These are phyloP conservation scores for Stenotaenia linearis DNA, from an alignment of 2,888 invertebrate genomes.

Conservation along the genomic window DNA sequence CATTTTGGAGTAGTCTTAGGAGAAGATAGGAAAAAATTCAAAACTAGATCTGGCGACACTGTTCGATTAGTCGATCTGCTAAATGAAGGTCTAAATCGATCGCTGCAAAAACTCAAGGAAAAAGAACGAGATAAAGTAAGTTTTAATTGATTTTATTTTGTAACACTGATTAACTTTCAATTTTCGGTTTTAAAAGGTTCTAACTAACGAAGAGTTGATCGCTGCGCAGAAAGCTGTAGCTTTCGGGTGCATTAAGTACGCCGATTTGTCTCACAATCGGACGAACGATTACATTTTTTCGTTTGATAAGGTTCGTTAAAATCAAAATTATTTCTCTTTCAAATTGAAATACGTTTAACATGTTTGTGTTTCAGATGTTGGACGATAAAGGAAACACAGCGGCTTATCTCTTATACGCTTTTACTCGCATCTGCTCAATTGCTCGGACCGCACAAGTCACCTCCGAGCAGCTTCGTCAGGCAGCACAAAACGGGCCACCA, in stretches of 20 bases:
- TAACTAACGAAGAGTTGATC: constrained; percentile 72
- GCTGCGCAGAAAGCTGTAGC: constrained; percentile 85
- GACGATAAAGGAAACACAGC: constrained; percentile 99
- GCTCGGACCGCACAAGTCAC: constrained; percentile 69
- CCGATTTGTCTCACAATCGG: constrained; percentile 90
- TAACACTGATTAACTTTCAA: too few species aligned
- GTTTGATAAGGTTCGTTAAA: constrained; percentile 68
- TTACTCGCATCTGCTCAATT: constrained; percentile 88
- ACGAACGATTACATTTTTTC: constrained; percentile 94
- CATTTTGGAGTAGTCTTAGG: constrained; percentile 96
- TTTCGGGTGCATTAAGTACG: constrained; percentile 97
- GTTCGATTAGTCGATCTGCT: constrained; percentile 78
- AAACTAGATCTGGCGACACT: constrained; percentile 95
- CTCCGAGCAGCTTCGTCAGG: constrained; percentile 56
- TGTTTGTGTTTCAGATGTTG: constrained; percentile 63
- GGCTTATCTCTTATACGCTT: constrained; percentile 90
- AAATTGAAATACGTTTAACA: neutral
- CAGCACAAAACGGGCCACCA: constrained; percentile 57
- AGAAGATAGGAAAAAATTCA: constrained; percentile 97
- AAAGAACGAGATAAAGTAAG: constrained; percentile 82
- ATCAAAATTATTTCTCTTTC: neutral
- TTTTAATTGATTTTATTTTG: too few species aligned
- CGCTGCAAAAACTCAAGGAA: constrained; percentile 75
- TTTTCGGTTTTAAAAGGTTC: too few species aligned
- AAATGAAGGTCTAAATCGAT: constrained; percentile 79